phyloP scores from a whole-genome alignment of 1,140 invertebrate species.

The Drosophila pallidifrons region DNA sequence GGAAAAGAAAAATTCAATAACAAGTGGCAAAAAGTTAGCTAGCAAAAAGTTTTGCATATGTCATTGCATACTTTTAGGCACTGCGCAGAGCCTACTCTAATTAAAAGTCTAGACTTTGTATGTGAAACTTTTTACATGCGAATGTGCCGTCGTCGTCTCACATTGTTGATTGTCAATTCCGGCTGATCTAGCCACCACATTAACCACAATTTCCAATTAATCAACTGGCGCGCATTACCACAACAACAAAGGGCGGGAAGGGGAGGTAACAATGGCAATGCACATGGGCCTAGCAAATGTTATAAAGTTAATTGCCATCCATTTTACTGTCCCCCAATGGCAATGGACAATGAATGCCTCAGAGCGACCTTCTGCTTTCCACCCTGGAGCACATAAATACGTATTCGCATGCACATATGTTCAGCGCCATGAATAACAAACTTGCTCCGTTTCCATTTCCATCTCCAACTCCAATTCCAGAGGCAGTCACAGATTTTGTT shows the following conservation, averaged over 20 bases:
- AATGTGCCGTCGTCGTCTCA: not conserved
- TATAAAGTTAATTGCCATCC: conserved; percentile 81
- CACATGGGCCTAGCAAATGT: conserved; percentile 72
- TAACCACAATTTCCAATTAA: conserved; percentile 82
- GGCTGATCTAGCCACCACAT: conserved; percentile 60
- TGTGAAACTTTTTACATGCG: conserved; percentile 39
- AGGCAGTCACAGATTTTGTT: not conserved
- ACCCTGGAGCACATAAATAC: conserved; percentile 11
- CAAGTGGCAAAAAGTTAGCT: conserved; percentile 62
- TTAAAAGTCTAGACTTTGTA: conserved; percentile 74
- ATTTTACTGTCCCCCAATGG: conserved; percentile 46
- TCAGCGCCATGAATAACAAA: not conserved
- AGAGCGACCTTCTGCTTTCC: not conserved
- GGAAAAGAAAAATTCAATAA: conserved; percentile 56
- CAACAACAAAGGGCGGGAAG: conserved; percentile 11
- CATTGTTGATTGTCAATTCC: conserved; percentile 25
- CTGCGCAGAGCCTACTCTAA: conserved; percentile 52
- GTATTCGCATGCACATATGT: conserved; percentile 11
- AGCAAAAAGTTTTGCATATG: conserved; percentile 64
- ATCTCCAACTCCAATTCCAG: not conserved
- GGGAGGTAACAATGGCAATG: conserved; percentile 35
- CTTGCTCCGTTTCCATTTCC: not conserved
- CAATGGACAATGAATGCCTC: conserved; percentile 23
- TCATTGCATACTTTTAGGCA: conserved; percentile 51
- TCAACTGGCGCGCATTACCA: conserved; percentile 70